phyloP scores from a whole-genome alignment of 2,113 vertebrate genomes.

The Phalacrocorax carbo region DNA sequence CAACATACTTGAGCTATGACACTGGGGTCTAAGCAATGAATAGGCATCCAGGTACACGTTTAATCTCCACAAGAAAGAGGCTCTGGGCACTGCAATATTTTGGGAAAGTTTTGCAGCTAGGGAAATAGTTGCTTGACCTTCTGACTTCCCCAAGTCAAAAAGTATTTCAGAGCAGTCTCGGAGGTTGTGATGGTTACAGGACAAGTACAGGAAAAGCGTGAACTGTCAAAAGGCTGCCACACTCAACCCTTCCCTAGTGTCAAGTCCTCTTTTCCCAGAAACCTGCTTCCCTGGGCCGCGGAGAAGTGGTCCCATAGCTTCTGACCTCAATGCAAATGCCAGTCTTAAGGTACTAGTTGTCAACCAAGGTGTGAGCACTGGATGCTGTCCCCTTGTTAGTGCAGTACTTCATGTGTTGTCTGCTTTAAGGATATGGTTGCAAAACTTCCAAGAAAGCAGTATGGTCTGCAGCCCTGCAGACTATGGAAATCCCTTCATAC shows the following conservation, averaged over 20 bases:
- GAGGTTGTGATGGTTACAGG: not conserved
- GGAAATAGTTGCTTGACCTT: not conserved
- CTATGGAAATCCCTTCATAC: not conserved
- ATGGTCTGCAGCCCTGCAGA: not conserved
- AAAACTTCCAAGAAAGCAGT: not conserved
- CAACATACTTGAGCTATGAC: not conserved
- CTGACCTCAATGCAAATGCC: fast-evolving
- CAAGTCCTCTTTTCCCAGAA: not conserved
- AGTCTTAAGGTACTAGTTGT: not conserved
- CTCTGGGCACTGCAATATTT: not conserved
- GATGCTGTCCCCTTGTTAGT: not conserved
- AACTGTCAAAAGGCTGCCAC: not conserved
- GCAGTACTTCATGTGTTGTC: not conserved
- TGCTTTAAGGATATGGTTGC: not conserved
- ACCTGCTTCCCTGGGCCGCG: not conserved
- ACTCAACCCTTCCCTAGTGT: not conserved
- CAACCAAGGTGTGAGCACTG: not conserved
- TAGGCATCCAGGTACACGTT: not conserved
- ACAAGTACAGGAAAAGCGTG: not conserved
- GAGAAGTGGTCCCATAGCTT: not conserved
- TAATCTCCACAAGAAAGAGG: not conserved
- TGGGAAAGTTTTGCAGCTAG: not conserved
- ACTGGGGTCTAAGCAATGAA: not conserved
- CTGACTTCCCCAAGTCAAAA: not conserved
- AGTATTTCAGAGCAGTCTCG: not conserved